These are phyloP conservation scores for Neoascia interrupta DNA, from an alignment of 2,888 invertebrate species.

Conservation along the genomic window DNA sequence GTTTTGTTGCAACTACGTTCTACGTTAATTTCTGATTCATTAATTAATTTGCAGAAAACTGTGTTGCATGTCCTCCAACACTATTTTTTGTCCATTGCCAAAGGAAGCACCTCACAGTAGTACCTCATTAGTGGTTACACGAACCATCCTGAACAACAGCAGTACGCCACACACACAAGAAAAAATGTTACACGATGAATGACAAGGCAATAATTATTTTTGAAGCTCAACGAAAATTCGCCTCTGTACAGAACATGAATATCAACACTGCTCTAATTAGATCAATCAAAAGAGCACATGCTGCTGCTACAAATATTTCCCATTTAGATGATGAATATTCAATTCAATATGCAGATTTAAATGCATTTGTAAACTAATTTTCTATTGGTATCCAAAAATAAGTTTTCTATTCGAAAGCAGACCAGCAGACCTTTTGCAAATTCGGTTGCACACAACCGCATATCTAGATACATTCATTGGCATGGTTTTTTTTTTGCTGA, in stretches of 20 bases:
- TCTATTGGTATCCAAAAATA: conserved; percentile 64
- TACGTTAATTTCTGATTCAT: too few relatives aligned
- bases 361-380: conserved; percentile 68
- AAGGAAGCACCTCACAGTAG: too few relatives aligned
- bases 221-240: background rate
- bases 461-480: conserved; percentile 28
- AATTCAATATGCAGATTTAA: conserved; percentile 60
- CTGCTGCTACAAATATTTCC: conserved; percentile 11
- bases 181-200: background rate
- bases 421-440: conserved; percentile 35
- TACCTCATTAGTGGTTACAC: too few relatives aligned
- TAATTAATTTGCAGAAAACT: too few relatives aligned
- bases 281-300: conserved; percentile 50
- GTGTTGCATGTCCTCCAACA: too few relatives aligned
- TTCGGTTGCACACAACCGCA: background rate
- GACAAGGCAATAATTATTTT: background rate
- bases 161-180: too few relatives aligned
- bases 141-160: too few relatives aligned
- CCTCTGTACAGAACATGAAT: background rate
- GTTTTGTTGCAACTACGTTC: too few relatives aligned
- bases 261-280: conserved; percentile 41
- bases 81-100: too few relatives aligned
- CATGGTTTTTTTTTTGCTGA: conserved; percentile 59
- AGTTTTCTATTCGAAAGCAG: conserved; percentile 11
- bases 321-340: conserved; percentile 53